Base-by-base conservation (phyloP, 1,140 invertebrate genomes). In the Sinonovacula constricta region DNA sequence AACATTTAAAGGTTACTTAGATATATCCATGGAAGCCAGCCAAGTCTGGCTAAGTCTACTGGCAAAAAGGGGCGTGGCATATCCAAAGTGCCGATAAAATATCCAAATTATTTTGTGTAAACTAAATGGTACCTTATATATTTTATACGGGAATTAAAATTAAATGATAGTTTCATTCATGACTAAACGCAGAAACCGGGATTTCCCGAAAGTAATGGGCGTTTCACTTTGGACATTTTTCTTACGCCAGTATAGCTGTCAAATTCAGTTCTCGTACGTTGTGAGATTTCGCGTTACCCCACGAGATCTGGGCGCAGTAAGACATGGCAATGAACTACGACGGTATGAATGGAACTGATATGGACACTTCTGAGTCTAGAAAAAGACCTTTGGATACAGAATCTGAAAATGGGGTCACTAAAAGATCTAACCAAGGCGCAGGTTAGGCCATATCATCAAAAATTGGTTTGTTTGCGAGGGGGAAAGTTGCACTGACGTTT, bases 351-450 rank as follows among this genome's bases (percentile, higher is more conserved):
- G 87, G 85, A 81, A 85, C 86, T 78, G 88, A 89, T 79, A 89
- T 89, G 88, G 91, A 91, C 84, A 90, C 90, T 81, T 87, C 87
- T 72, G 91, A 91, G 87, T 91, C 91, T 81, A 85, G 95, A 92
- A 96, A 96, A 93, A 94, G 95, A 90, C 95, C 95, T 78, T 93
- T 96, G 86, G 95, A 96, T 92, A 94, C 94, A 84, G 95, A 96
- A 91, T 93, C 93, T 84, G 95, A 96, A 91, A 95, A 95, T 93
- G 95, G 95, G 84, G 94, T 95, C 85, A 95, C 95, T 81, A 96
- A 97, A 92, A 94, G 95, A 91, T 96, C 95, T 80, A 95, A 96
- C 92, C 96, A 95, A 92, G 95, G 95, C 89, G 94, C 94, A 94
- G 95, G 95, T 97, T 84, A 88, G 87, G 65, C 71, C 74, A 79